These are phyloP conservation scores for Indicator indicator DNA, from an alignment of 2,113 vertebrate genomes.

Conservation along the genomic window DNA sequence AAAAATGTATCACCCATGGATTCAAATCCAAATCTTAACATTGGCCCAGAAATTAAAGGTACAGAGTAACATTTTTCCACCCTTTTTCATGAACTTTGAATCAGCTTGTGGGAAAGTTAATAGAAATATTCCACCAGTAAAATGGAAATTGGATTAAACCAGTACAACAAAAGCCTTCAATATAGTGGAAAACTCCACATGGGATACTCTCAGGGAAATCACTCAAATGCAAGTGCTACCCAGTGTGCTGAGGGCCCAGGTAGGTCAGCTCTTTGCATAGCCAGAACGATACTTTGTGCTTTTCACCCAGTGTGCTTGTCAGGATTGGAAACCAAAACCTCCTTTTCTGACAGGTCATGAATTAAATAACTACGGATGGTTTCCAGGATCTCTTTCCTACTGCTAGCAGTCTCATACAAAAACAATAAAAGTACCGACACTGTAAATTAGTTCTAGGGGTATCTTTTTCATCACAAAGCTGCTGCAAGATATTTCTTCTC, in stretches of 20 bases:
- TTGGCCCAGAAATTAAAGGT: not conserved
- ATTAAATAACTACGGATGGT: constrained; percentile 9
- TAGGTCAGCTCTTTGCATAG: not conserved
- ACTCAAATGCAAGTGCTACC: not conserved
- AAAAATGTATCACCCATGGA: not conserved
- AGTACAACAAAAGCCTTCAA: not conserved
- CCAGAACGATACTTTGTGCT: not conserved
- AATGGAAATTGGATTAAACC: constrained; percentile 7
- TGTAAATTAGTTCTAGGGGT: not conserved
- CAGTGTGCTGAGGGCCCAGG: not conserved
- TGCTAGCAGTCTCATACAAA: not conserved
- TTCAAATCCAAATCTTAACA: not conserved
- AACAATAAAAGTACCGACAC: not conserved
- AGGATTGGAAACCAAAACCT: not conserved
- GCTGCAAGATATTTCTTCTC: not conserved
- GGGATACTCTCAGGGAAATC: not conserved
- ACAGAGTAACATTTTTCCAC: not conserved
- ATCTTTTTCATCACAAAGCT: not conserved
- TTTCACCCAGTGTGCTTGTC: not conserved
- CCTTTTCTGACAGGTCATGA: not conserved
- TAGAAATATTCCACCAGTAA: not conserved
- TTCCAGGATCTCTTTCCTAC: not conserved
- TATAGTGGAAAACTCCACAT: not conserved
- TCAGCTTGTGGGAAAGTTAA: not conserved
- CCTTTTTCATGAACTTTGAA: not conserved